These are phyloP conservation scores for Morpho deidamia DNA, from an alignment of 2,888 invertebrate species.

Conservation along the genomic window DNA sequence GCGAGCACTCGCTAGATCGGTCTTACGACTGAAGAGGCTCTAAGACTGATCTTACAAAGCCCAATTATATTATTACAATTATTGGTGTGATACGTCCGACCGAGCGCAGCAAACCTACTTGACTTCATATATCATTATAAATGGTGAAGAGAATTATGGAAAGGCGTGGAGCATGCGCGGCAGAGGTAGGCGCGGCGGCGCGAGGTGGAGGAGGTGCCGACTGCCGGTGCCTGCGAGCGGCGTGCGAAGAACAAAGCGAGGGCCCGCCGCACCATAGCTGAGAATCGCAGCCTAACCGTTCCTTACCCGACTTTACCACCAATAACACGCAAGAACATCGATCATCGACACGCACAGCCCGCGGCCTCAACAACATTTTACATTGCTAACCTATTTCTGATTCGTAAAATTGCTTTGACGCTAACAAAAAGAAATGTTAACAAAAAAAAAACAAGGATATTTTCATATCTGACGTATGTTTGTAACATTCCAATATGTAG, in stretches of 20 bases:
- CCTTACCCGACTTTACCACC: slow-evolving; percentile 42
- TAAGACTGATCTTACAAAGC: slow-evolving; percentile 31
- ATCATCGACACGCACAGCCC: slow-evolving; percentile 57
- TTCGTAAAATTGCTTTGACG: slow-evolving; percentile 23
- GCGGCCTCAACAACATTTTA: slow-evolving; percentile 38
- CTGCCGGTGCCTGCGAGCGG: slow-evolving; percentile 34
- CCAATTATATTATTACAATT: slow-evolving; percentile 36
- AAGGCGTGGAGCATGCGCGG: slow-evolving; percentile 63
- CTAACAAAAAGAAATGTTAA: too few relatives aligned
- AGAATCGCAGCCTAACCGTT: slow-evolving; percentile 39
- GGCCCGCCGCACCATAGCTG: slow-evolving; percentile 46
- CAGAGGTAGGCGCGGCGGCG: slow-evolving; percentile 59
- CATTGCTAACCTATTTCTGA: slow-evolving; percentile 50
- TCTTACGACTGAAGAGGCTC: slow-evolving; percentile 30
- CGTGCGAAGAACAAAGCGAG: slow-evolving; percentile 50
- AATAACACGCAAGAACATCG: slow-evolving; percentile 59
- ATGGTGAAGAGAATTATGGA: slow-evolving; percentile 55
- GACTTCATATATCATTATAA: slow-evolving; percentile 55
- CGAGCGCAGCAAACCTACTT: slow-evolving; percentile 44
- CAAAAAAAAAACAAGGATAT: too few relatives aligned
- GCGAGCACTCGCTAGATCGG: slow-evolving; percentile 34
- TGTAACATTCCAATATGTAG: too few relatives aligned
- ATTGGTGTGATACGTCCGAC: slow-evolving; percentile 39
- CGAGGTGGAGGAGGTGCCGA: slow-evolving; percentile 44
- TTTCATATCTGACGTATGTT: too few relatives aligned